Conservation (phyloP, 2,888 invertebrate genomes). For the Drosophila austrosaltans region DNA sequence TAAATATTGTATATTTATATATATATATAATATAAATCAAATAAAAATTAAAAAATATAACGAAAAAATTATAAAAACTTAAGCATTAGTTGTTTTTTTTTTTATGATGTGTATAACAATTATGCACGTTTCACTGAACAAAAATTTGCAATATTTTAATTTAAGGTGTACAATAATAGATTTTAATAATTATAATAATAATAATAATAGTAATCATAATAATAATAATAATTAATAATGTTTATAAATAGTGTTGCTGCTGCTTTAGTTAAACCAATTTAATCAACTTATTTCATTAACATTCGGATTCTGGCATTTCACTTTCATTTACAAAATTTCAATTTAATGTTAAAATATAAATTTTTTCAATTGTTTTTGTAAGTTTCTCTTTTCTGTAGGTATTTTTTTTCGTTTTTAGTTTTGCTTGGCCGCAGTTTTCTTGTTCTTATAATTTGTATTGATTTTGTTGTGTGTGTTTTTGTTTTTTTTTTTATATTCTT, state of each 20-base stretch:
- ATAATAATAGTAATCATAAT: constrained; percentile 29
- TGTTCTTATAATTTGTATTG: constrained; percentile 39
- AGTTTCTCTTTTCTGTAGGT: constrained; percentile 34
- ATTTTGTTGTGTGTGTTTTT: constrained; percentile 23
- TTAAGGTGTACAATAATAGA: constrained; percentile 51
- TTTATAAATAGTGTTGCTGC: constrained; percentile 34
- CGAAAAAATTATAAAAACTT: constrained; percentile 79
- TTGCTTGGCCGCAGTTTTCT: constrained; percentile 47
- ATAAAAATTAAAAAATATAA: constrained; percentile 78
- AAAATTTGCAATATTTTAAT: constrained; percentile 57
- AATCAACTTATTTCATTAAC: constrained; percentile 32
- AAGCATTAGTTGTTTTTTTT: constrained; percentile 41
- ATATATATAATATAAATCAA: constrained; percentile 73
- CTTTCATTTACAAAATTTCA: constrained; percentile 25
- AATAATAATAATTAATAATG: constrained; percentile 11
- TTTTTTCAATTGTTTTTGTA: constrained; percentile 28
- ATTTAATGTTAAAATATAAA: constrained; percentile 38
- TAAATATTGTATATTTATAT: constrained; percentile 72
- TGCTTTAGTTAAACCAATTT: constrained; percentile 44
- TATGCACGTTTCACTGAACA: constrained; percentile 69
- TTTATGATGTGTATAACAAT: constrained; percentile 71
- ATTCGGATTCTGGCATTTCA: not conserved
- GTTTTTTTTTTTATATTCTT: constrained; percentile 45
- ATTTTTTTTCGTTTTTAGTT: constrained; percentile 33
- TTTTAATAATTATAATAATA: constrained; percentile 14